Evolutionary conservation across 2,888 invertebrate genomes (phyloP).

Genomic region (Diarsia rubi): DNA sequence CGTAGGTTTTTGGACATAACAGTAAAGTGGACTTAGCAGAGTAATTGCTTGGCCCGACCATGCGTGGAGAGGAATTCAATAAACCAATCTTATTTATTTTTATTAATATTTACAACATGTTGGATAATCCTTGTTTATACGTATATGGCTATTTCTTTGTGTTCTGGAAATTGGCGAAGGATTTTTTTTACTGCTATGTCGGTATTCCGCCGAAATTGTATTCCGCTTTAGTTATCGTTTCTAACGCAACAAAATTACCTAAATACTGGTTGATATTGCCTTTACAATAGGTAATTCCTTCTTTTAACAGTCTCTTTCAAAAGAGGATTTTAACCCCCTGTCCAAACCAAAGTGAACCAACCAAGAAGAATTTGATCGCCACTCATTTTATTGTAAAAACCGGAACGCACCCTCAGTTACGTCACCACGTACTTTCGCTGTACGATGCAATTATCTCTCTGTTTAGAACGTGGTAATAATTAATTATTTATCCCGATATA

Average conservation of each 20-base stretch:
- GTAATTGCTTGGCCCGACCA: slow-evolving; percentile 44
- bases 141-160: neutral
- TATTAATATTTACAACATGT: slow-evolving; percentile 43
- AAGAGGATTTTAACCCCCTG: neutral
- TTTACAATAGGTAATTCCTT: neutral
- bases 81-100: slow-evolving; percentile 54
- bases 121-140: slow-evolving; percentile 36
- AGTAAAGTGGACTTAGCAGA: slow-evolving; percentile 40
- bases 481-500: neutral
- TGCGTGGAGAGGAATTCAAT: slow-evolving; percentile 45
- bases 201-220: neutral
- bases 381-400: neutral
- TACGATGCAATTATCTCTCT: neutral
- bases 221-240: neutral
- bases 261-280: neutral
- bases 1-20: slow-evolving; percentile 33
- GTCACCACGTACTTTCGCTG: neutral
- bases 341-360: neutral
- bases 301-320: neutral
- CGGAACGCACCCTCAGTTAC: neutral
- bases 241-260: neutral
- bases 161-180: neutral
- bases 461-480: neutral
- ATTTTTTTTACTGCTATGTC: neutral
- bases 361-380: neutral